Evolutionary conservation across 2,113 vertebrate genomes (phyloP).

Genomic region (Cricetomys ansorgei): DNA sequence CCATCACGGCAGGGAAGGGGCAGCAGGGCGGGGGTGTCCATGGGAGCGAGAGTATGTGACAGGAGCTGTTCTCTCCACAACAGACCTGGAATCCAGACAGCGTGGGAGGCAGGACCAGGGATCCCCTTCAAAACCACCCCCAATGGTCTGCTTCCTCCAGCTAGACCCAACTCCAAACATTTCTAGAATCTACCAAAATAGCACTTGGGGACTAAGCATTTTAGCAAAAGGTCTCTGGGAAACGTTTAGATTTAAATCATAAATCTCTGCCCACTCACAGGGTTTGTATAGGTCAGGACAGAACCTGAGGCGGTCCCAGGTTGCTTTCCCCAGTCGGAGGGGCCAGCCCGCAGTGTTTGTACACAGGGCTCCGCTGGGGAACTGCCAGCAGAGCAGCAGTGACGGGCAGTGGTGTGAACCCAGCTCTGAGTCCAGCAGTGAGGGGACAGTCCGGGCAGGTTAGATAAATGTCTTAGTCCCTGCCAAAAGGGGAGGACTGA

Average conservation of each 20-base stretch:
- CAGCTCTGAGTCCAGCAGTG: neutral
- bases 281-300: neutral
- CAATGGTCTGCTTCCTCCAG: neutral
- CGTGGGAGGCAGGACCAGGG: too few relatives aligned
- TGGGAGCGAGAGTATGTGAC: neutral
- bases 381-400: neutral
- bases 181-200: neutral
- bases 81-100: neutral
- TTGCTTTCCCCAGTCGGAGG: neutral
- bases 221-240: neutral
- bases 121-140: neutral
- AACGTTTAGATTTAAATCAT: neutral
- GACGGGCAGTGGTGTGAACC: neutral
- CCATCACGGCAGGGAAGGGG: neutral
- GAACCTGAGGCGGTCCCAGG: rapidly evolving
- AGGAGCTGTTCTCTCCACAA: neutral
- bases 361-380: neutral
- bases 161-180: neutral
- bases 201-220: neutral
- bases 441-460: neutral
- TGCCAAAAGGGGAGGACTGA: neutral
- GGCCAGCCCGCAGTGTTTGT: neutral
- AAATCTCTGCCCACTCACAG: neutral
- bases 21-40: neutral
- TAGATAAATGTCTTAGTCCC: neutral